These are phyloP conservation scores for Euproctis similis DNA, from an alignment of 2,888 invertebrate species.

Conservation along the genomic window DNA sequence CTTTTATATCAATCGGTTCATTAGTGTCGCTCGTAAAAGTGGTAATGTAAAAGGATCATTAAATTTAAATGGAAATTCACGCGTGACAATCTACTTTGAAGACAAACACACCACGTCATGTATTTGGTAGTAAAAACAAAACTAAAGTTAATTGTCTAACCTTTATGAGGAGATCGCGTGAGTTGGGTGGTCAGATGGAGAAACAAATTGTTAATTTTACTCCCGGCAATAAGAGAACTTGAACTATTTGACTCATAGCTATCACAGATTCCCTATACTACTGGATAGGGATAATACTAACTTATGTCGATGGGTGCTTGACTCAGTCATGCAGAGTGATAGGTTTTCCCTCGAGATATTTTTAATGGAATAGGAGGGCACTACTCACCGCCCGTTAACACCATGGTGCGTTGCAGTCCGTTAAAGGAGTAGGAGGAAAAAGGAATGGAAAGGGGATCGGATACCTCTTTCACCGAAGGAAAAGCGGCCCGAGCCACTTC, in stretches of 20 bases:
- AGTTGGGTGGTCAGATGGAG: constrained; percentile 45
- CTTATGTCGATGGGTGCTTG: too few species aligned
- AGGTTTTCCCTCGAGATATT: too few species aligned
- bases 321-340: too few species aligned
- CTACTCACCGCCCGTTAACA: too few species aligned
- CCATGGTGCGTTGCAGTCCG: too few species aligned
- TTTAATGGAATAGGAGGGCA: too few species aligned
- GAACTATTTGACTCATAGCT: too few species aligned
- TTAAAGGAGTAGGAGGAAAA: too few species aligned
- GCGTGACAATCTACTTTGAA: constrained; percentile 59
- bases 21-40: constrained; percentile 27
- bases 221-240: too few species aligned
- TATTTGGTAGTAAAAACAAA: constrained; percentile 55
- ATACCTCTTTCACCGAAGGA: too few species aligned
- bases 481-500: too few species aligned
- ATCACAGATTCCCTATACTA: constrained; percentile 7
- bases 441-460: too few species aligned
- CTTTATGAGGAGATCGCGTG: constrained; percentile 69
- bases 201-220: constrained; percentile 51
- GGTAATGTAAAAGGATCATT: constrained; percentile 34
- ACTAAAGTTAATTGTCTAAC: constrained; percentile 61
- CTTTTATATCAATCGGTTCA: constrained; percentile 24
- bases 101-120: constrained; percentile 51
- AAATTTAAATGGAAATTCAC: constrained; percentile 41
- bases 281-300: constrained; percentile 17